Base-by-base conservation (phyloP, 2,113 vertebrate species). In the Carollia perspicillata region DNA sequence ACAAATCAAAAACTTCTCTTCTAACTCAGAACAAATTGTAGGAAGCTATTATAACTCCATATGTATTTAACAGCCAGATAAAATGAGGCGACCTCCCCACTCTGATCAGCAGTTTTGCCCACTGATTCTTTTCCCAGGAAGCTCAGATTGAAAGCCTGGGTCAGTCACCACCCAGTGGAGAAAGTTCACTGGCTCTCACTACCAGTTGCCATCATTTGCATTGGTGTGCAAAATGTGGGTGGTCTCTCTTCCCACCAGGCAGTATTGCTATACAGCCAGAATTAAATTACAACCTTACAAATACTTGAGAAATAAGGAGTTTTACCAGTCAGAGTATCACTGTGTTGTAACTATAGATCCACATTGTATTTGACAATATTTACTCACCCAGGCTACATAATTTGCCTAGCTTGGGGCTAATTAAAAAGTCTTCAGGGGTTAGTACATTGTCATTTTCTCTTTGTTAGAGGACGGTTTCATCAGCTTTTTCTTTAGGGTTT, bases 291-390 rank as follows among this genome's bases (percentile, higher is more conserved):
- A 90, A 42, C 51, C 42, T 86, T 69, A 69, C 3, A 60, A 86
- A 72, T 55, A 49, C 40, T 87, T 90, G 55, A 83, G 53, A 93
- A 94, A 90, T 35, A 74, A 89, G 60, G 18, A 65, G 8, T 84
- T 95, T 88, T 90, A 71, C 68, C 84, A 55, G 37, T 51, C 20
- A 69, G 13, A 75, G 63, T 69, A 86, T 71, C 44, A 93, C 13
- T 68, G 8, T 89, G 18, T 53, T 94, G 8, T 80, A 90, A 93
- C 92, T 84, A 95, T 37, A 87, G 40, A 66, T 77, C 28, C 13
- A 37, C 47, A 93, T 89, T 90, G 77, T 94, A 10, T 95, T 83
- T 91, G 83, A 95, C 65, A 86, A 81, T 66, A 88, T 91, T 97
- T 93, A 89, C 77, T 94, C 88, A 83, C 74, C 2, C 63, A 65